Evolutionary conservation across 2,888 invertebrate genomes (phyloP).

Genomic region (Diaprepes abbreviatus): DNA sequence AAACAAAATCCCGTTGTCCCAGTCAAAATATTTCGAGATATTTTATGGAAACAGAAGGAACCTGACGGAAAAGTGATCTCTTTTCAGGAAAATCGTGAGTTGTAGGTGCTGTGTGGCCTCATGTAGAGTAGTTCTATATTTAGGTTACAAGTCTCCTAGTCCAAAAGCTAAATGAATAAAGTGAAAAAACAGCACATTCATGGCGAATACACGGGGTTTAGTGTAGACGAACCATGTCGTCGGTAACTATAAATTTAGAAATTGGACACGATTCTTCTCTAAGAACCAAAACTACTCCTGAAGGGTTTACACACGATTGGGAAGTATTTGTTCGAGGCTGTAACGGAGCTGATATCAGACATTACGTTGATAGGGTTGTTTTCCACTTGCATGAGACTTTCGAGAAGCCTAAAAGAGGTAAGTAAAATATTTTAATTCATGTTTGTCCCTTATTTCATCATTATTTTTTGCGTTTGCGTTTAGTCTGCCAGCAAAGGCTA

Average conservation of each 20-base stretch:
- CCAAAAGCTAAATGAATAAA: slow-evolving; percentile 41
- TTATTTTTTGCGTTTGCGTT: too few relatives aligned
- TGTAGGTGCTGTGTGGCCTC: slow-evolving; percentile 19
- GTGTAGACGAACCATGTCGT: slow-evolving; percentile 71
- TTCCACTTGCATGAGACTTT: slow-evolving; percentile 94
- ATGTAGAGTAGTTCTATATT: slow-evolving; percentile 42
- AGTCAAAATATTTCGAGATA: neutral
- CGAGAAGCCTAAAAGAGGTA: slow-evolving; percentile 91
- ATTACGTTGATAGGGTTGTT: slow-evolving; percentile 93
- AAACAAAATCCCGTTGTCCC: neutral
- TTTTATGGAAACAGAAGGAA: neutral
- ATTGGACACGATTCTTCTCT: slow-evolving; percentile 92
- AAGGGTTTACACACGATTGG: slow-evolving; percentile 98
- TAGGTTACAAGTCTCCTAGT: slow-evolving; percentile 39
- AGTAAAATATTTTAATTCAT: slow-evolving; percentile 6
- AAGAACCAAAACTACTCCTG: slow-evolving; percentile 84
- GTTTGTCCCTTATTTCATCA: too few relatives aligned
- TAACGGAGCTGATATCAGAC: slow-evolving; percentile 88
- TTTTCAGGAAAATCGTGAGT: neutral
- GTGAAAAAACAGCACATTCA: slow-evolving; percentile 39
- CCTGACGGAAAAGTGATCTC: neutral
- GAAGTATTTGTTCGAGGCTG: slow-evolving; percentile 92
- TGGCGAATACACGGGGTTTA: slow-evolving; percentile 41
- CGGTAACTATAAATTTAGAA: slow-evolving; percentile 87
- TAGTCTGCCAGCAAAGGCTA: too few relatives aligned